Base-by-base conservation (phyloP, 1,140 invertebrate species). In the Theocolax elegans region DNA sequence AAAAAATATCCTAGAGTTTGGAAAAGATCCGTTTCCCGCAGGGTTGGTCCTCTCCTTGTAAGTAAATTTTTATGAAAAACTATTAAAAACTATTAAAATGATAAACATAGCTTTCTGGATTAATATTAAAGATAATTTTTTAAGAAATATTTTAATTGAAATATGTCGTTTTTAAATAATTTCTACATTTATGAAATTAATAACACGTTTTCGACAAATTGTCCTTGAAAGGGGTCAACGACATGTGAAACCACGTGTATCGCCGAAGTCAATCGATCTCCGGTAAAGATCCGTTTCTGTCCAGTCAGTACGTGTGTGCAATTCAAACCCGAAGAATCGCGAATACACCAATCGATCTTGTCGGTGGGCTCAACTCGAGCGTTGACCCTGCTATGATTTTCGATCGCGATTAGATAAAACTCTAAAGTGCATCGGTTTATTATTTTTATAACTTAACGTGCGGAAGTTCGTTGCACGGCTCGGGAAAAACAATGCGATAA, bases 321-420 rank as follows among this genome's bases (percentile, higher is more conserved):
- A 60, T 60, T 44, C 42, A 25, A 23, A 15, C n/a, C 35, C 40
- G 25, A 60, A 29, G 48, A 54, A 56, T 48, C 53, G 38, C 64
- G 40, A 31, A 13, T n/a, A n/a, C 42, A 44, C 13, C 27, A 35
- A 66, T 66, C 64, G 40, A 66, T 66, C 64, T 66, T 66, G 27
- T 29, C 40, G 6, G 12, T 19, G 17, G 27, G 60, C 2, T 53
- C 9, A 40, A 1, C 23, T 10, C 42, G 56, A 60, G 60, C 46
- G 27, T 68, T 23, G 56, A 8, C 19, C 35, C 17, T 25, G 46
- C 42, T n/a, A 60, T 38, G 56, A 68, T 68, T 68, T 68, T 51
- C 19, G 13, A 60, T 53, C 13, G 29, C 66, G 56, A 60, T 68
- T 60, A 60, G 66, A 68, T 60, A 60, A 29, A 23, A 49, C n/a